Conservation (phyloP, 2,113 vertebrate genomes). For the Lanius collurio region DNA sequence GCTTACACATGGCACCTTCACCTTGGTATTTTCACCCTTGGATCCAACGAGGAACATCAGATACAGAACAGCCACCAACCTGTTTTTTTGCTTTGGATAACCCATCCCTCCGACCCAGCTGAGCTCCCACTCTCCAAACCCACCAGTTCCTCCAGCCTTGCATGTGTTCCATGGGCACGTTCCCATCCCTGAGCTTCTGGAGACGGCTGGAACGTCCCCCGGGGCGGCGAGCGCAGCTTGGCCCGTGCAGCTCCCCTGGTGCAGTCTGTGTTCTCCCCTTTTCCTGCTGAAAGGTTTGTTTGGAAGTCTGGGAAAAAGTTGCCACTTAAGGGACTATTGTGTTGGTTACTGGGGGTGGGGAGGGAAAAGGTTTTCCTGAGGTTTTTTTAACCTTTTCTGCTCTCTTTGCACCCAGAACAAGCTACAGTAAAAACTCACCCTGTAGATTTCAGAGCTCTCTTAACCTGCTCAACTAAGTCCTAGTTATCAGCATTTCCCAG, state of each 20-base stretch:
- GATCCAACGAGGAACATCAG: neutral
- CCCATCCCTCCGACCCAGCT: neutral
- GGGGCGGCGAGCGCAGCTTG: neutral
- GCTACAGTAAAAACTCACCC: neutral
- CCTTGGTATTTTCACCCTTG: rapidly evolving
- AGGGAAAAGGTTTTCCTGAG: neutral
- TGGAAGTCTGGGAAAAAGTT: neutral
- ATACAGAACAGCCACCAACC: rapidly evolving
- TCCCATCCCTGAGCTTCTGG: neutral
- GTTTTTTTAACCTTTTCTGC: neutral
- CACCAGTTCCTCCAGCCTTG: rapidly evolving
- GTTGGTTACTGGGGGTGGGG: neutral
- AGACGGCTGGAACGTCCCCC: neutral
- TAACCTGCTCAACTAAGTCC: neutral
- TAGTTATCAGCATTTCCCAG: neutral
- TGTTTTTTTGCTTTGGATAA: neutral
- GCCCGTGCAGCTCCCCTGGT: neutral
- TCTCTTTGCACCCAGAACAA: rapidly evolving
- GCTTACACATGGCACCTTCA: rapidly evolving
- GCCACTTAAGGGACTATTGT: neutral
- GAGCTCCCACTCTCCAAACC: neutral
- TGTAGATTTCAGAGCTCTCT: rapidly evolving
- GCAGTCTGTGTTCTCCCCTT: neutral
- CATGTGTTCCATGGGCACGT: neutral
- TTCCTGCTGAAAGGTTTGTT: neutral